Evolutionary conservation across 2,113 vertebrate genomes (phyloP).

Genomic region (Trachemys scripta): DNA sequence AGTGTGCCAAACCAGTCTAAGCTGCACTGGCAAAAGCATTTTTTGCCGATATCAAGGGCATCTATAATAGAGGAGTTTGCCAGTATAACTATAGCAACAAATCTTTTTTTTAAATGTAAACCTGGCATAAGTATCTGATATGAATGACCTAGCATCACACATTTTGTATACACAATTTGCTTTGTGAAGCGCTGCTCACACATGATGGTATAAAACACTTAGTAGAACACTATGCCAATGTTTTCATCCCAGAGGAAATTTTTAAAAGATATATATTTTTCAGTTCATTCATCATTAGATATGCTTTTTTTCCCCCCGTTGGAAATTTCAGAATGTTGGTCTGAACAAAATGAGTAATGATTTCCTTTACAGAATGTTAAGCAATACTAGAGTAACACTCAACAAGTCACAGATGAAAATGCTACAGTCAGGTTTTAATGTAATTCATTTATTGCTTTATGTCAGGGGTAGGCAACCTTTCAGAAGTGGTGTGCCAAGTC

Average conservation of each 20-base stretch:
- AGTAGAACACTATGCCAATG: neutral
- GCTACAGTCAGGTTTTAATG: neutral
- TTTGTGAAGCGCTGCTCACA: neutral
- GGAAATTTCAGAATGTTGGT: neutral
- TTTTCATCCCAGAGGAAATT: neutral
- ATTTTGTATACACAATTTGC: neutral
- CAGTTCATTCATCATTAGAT: neutral
- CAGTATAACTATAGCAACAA: neutral
- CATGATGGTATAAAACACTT: neutral
- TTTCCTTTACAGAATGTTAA: neutral
- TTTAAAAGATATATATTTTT: neutral
- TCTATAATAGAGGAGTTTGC: neutral
- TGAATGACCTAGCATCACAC: neutral
- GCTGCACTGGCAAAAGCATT: neutral
- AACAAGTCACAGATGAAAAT: neutral
- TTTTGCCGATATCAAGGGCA: neutral
- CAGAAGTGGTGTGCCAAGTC: no score
- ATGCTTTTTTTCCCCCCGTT: neutral
- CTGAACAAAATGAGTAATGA: neutral
- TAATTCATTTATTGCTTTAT: neutral
- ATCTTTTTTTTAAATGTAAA: neutral
- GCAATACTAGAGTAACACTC: neutral
- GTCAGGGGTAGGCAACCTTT: no score
- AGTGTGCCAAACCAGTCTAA: neutral
- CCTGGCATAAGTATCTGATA: neutral